Evolutionary conservation across 2,113 vertebrate genomes (phyloP), one percentile per base, ranked within the genome.

Genomic region (Gymnarchus niloticus): DNA sequence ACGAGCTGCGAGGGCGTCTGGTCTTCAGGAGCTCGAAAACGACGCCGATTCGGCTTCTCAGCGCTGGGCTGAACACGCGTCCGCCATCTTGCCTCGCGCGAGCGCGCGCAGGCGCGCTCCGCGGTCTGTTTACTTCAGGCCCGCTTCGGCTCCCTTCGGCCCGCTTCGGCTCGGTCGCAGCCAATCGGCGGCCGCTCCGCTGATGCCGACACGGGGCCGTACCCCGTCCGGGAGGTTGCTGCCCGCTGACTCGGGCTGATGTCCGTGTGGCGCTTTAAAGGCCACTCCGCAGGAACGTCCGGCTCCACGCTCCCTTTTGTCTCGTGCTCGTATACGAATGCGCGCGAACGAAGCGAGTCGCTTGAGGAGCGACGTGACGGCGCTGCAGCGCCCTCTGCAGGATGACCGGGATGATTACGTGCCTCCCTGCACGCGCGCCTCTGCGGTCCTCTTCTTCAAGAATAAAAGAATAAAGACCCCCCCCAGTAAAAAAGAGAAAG

Each of bases 61-160:
- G 87, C 85, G 28, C 88, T 83, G 86, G 59, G 86, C 88, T 86
- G 87, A 89, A 90, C 91, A 87, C 91, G 87, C 87, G 90, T 92
- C 92, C 90, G 92, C 94, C 94, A 95, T 95, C 94, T 73, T 73
- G 14, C 14, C n/a, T 91, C 87, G 92, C 41, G 28, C 48, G 88
- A 87, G 83, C 37, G 49, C 52, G 88, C 94, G 93, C 95, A 95
- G 91, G 95, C 93, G 65, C 91, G 93, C 88, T 93, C 28, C 86
- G 82, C 81, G 59, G n/a, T 91, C 92, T 95, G 92, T 95, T 95
- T 94, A 95, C 93, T 93, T 87, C 57, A 48, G 76, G 52, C 49
- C 5, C 8, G 28, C 28, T n/a, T 28, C 65, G 54, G 61, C 80
- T 80, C 65, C 52, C 54, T 65, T 49, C 56, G 54, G 56, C 25